A percentile compares a stretch with the other conserved stretches of the same genome.
These are phyloP conservation scores for Orthosia incerta DNA, from an alignment of 2,888 invertebrate genomes.

Conservation along the genomic window DNA sequence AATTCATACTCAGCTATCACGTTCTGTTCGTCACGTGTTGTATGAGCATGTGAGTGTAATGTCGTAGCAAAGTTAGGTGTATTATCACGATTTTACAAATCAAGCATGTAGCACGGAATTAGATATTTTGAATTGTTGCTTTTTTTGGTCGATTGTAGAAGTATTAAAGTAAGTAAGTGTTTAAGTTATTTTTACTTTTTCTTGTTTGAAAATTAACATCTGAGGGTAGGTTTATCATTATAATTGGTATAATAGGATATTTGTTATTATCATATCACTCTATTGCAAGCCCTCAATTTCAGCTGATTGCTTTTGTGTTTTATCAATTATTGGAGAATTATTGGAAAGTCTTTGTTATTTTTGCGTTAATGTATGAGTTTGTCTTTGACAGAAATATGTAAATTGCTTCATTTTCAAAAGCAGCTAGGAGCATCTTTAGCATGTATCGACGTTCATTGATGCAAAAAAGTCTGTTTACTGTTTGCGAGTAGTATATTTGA, in stretches of 20 bases:
- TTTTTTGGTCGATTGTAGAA: constrained; percentile 9
- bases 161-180: too few species aligned
- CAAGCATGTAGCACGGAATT: constrained; percentile 35
- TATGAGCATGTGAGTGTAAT: background rate
- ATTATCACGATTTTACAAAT: constrained; percentile 38
- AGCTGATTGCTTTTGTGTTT: background rate
- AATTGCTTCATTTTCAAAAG: background rate
- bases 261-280: too few species aligned
- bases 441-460: constrained; percentile 1
- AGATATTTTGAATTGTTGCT: constrained; percentile 4
- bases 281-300: background rate
- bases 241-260: too few species aligned
- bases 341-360: background rate
- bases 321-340: background rate
- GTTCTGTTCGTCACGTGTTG: constrained; percentile 35
- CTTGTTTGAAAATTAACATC: too few species aligned
- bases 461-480: background rate
- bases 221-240: too few species aligned
- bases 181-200: too few species aligned
- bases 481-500: constrained; percentile 29
- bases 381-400: background rate
- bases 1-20: constrained; percentile 16
- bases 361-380: background rate
- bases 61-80: constrained; percentile 13
- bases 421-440: background rate